Conservation (phyloP, 2,888 invertebrate genomes). For the Camptogramma bilineatum region DNA sequence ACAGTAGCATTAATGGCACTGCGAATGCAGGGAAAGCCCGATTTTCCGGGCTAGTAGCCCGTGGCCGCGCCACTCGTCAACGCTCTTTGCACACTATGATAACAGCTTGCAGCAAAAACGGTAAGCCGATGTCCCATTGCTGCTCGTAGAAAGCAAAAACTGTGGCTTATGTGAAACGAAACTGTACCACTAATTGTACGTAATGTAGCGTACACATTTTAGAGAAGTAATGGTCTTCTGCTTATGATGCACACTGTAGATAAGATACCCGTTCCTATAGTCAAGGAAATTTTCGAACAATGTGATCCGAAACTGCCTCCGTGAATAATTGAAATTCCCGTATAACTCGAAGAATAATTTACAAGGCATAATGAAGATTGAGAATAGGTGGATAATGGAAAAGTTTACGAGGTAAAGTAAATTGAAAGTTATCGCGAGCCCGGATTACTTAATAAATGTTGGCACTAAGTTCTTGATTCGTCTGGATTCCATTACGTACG, state of each 20-base stretch:
- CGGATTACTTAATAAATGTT: constrained; percentile 41
- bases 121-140: constrained; percentile 32
- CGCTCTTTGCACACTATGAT: constrained; percentile 69
- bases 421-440: constrained; percentile 40
- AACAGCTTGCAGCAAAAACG: constrained; percentile 48
- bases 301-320: constrained; percentile 8
- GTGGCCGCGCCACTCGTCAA: constrained; percentile 68
- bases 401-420: constrained; percentile 36
- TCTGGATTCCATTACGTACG: constrained; percentile 39
- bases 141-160: constrained; percentile 33
- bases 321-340: constrained; percentile 29
- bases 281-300: constrained; percentile 12
- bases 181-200: constrained; percentile 25
- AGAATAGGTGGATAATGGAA: constrained; percentile 38
- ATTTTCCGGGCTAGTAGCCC: constrained; percentile 75
- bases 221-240: not conserved
- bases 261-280: not conserved
- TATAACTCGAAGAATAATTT: constrained; percentile 30
- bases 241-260: not conserved
- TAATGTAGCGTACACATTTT: constrained; percentile 5
- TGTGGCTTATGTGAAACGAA: constrained; percentile 24
- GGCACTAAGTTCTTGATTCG: constrained; percentile 41
- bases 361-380: constrained; percentile 31
- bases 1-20: constrained; percentile 41
- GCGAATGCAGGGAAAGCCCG: constrained; percentile 70